These are phyloP conservation scores for Nemapogon koenigi DNA, from an alignment of 2,888 invertebrate species.

Conservation along the genomic window DNA sequence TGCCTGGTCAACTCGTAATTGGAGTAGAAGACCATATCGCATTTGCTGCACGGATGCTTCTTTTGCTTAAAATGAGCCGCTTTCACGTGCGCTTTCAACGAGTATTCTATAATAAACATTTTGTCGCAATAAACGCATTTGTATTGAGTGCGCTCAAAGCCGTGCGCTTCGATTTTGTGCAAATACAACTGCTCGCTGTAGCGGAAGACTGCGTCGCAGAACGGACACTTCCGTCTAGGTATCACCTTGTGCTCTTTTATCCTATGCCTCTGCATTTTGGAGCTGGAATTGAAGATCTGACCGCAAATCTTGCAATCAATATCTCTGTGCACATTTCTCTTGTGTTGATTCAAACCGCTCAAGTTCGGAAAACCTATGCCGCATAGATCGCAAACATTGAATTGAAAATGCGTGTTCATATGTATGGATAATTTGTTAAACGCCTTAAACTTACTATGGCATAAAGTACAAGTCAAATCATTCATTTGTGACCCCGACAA, in stretches of 20 bases:
- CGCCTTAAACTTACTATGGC: slow-evolving; percentile 40
- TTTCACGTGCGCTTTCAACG: slow-evolving; percentile 4
- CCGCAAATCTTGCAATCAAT: neutral
- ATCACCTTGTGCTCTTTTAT: slow-evolving; percentile 6
- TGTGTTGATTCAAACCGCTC: slow-evolving; percentile 39
- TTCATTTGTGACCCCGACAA: slow-evolving; percentile 27
- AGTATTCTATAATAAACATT: slow-evolving; percentile 27
- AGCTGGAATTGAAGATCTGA: slow-evolving; percentile 13
- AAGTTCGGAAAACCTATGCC: slow-evolving; percentile 46
- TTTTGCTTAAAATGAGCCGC: slow-evolving; percentile 5
- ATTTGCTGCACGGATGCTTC: slow-evolving; percentile 6
- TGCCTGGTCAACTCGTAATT: slow-evolving; percentile 7
- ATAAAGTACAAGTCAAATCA: slow-evolving; percentile 35
- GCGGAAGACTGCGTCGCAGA: neutral
- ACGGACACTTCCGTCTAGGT: slow-evolving; percentile 1
- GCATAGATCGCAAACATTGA: slow-evolving; percentile 45
- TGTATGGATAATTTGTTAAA: slow-evolving; percentile 49
- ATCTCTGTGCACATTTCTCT: slow-evolving; percentile 21
- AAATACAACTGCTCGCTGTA: neutral
- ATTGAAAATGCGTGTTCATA: slow-evolving; percentile 51
- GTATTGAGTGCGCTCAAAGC: slow-evolving; percentile 25
- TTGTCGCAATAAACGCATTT: slow-evolving; percentile 46
- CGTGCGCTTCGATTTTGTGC: slow-evolving; percentile 7
- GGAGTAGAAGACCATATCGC: slow-evolving; percentile 8
- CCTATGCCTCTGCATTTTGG: slow-evolving; percentile 24